Evolutionary conservation across 2,113 vertebrate species (phyloP), one percentile per base, ranked within the genome.

Genomic region (Forbesichthys papilliferus): DNA sequence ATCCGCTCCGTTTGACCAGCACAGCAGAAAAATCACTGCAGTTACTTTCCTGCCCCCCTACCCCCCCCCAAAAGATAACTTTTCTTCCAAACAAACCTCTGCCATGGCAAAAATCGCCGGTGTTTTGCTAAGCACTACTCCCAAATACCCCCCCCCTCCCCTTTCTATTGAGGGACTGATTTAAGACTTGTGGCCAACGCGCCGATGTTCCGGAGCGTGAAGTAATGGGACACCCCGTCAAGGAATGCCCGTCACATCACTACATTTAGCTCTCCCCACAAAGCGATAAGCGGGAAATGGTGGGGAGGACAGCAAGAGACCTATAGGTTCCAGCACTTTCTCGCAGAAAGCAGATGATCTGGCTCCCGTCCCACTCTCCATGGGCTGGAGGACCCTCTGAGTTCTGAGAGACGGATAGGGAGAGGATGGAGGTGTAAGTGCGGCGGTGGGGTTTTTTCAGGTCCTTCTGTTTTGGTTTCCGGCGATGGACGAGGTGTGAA

Each of bases 271-370:
- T 64, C 53, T n/a, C 5, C 11, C 52, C 58, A 16, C 16, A 46
- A 49, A 11, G 80, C 70, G 81, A 85, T 89, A 75, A 87, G 86
- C 83, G 48, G 2, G 77, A 82, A 88, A 84, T 64, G 71, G 69
- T 70, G 84, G 75, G 62, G 61, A 74, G 70, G 81, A 77, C 80
- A 83, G 73, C 68, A 36, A 52, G 61, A 64, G 64, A 78, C 73
- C 74, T 53, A 52, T 63, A 61, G 54, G 66, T 62, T 58, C 48
- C 42, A 1, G 61, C 49, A 56, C 68, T 36, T 53, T 71, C 66
- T 85, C 75, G 76, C 77, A 82, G 84, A 87, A 84, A 87, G 82
- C 87, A 89, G 86, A 90, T 84, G 81, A 73, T 75, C 77, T 75
- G 75, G 46, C 82, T 68, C 68, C 63, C 34, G 49, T 70, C 66